Evolutionary conservation across 2,888 invertebrate genomes (phyloP), one percentile per base, ranked within the genome.

Genomic region (Eristalis arbustorum): DNA sequence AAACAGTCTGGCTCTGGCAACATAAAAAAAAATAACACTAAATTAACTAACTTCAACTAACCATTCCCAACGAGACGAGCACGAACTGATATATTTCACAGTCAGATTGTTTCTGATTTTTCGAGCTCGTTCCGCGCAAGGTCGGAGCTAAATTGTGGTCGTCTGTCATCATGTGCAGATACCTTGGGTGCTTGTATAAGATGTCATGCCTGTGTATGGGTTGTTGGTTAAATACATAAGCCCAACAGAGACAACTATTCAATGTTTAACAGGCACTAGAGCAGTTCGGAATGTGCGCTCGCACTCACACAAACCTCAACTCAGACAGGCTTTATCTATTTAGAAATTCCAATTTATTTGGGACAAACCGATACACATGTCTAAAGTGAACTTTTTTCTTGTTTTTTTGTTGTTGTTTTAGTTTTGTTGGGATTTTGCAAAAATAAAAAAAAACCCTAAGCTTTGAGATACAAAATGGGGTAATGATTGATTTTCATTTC

Each of bases 51-150:
- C 82, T 63, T 57, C 62, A 78, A 82, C 69, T 80, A 80, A 63
- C 62, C 75, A 84, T 84, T 80, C 61, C 42, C 80, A 80, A 88
- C 76, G 71, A 85, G 81, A 84, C 80, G 77, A 76, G 78, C 84
- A 84, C 88, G 89, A 89, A 89, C 89, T 89, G 89, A 88, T 89
- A 89, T 88, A 89, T 84, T 89, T 90, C 89, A 89, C 89, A 89
- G 90, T 89, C 89, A 85, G 88, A 75, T 88, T 89, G 87, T 89
- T 89, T 90, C 89, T 89, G 89, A 89, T 88, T 89, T 83, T 85
- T 80, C 83, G 84, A 88, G 88, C 76, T 88, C 88, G 89, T 88
- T 89, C 88, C 90, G 90, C 89, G 90, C 90, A 90, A 90, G 90
- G 90, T 89, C 90, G 89, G 89, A 89, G 88, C 87, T 79, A 88